Evolutionary conservation across 2,888 invertebrate species (phyloP), one percentile per base, ranked within the genome.

Genomic region (Agonopterix heracliana): DNA sequence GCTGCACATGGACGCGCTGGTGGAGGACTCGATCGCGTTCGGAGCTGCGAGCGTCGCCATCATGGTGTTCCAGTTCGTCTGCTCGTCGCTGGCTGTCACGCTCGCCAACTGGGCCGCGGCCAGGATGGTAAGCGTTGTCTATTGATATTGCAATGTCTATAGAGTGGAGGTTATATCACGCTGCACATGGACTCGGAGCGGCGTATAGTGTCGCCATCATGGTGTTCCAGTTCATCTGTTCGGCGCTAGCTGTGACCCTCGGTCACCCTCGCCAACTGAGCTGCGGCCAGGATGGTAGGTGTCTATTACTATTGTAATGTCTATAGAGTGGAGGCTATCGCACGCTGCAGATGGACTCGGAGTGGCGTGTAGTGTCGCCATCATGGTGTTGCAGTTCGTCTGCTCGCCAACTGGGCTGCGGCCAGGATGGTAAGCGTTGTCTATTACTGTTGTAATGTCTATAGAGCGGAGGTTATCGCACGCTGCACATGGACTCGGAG

Each of bases 31-130:
- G 1, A 56, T 75, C 3, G 89, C 91, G 36, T 91, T 90, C 62
- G 90, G 81, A 1, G 56, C 74, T 1, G 89, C 89, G 26, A 90
- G 89, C 55, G 67, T 83, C 0, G 78, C 79, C 26, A 68, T 91
- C 48, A 90, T 91, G 57, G 67, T 71, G 3, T 53, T 83, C 11
- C 90, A 91, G 69, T 69, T 91, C 42, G 34, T 78, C n/a, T 71
- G 86, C 2, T 90, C 90, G 0, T 85, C 90, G 10, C 56, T 77
- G 10, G 90, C 90, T 38, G 90, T 92, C 26, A 81, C 89, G 14
- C 71, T 90, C 14, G 79, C 91, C 41, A 90, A 91, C 70, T 81
- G 89, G 69, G 86, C 91, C 1, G 90, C 91, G 0, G 78, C 83
- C 9, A 78, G 83, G 52, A 84, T 88, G 84, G 89, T 87, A 50